These are phyloP conservation scores for Caenorhabditis uteleia DNA, from an alignment of 2,888 invertebrate genomes.

Conservation along the genomic window DNA sequence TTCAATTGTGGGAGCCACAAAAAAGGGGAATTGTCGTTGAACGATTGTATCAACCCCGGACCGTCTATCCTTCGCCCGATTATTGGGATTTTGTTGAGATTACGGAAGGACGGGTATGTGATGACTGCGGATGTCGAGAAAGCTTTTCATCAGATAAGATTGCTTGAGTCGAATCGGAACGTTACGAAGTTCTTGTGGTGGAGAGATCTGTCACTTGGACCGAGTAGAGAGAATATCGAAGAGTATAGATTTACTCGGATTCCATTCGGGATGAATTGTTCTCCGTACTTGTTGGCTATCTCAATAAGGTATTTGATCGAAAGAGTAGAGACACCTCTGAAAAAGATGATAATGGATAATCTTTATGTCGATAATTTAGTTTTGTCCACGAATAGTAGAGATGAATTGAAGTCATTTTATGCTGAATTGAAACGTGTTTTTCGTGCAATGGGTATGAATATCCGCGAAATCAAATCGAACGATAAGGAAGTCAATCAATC, in stretches of 20 bases:
- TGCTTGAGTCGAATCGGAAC: slow-evolving; percentile 35
- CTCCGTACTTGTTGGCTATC: slow-evolving; percentile 38
- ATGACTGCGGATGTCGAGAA: slow-evolving; percentile 48
- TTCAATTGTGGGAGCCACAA: slow-evolving; percentile 29
- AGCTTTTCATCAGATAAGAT: slow-evolving; percentile 47
- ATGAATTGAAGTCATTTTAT: neutral
- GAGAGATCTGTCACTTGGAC: slow-evolving; percentile 17
- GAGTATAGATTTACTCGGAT: slow-evolving; percentile 37
- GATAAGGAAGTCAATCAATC: neutral
- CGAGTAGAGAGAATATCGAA: slow-evolving; percentile 28
- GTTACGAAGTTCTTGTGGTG: slow-evolving; percentile 41
- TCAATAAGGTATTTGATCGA: slow-evolving; percentile 24
- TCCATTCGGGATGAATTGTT: slow-evolving; percentile 40
- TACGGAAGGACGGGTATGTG: slow-evolving; percentile 9
- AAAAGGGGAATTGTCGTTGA: slow-evolving; percentile 23
- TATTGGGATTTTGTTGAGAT: slow-evolving; percentile 19
- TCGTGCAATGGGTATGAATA: neutral
- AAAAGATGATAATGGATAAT: slow-evolving; percentile 4
- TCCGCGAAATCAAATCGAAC: neutral
- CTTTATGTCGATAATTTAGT: slow-evolving; percentile 1
- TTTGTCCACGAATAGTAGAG: neutral
- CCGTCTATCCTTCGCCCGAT: slow-evolving; percentile 17
- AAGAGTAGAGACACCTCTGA: neutral
- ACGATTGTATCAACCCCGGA: slow-evolving; percentile 38
- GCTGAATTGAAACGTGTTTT: neutral